Evolutionary conservation across 2,113 vertebrate species (phyloP).

Genomic region (Mustela lutreola): DNA sequence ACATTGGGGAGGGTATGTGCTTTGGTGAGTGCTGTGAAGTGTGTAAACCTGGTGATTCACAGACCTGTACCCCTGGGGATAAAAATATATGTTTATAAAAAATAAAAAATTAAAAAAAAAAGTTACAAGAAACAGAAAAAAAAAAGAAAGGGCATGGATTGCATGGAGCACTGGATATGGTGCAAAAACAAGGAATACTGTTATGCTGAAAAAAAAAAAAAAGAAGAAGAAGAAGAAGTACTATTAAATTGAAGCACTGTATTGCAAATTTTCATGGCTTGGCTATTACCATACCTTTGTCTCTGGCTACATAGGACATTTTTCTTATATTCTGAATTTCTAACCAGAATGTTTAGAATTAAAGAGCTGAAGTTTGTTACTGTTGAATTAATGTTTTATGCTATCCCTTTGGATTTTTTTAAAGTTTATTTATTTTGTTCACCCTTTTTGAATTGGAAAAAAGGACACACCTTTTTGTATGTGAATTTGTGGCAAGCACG

Average conservation of each 20-base stretch:
- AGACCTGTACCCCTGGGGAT: too few species aligned
- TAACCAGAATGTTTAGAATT: constrained; percentile 15
- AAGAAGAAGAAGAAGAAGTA: background rate
- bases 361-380: background rate
- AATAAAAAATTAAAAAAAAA: too few species aligned
- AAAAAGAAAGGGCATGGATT: too few species aligned
- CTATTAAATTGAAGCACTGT: background rate
- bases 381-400: background rate
- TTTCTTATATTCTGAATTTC: constrained; percentile 3
- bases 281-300: background rate
- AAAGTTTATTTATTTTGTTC: background rate
- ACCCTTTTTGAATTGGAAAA: constrained; percentile 70
- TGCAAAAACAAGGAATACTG: too few species aligned
- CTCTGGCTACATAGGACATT: background rate
- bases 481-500: background rate
- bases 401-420: background rate
- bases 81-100: too few species aligned
- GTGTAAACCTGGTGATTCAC: too few species aligned
- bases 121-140: too few species aligned
- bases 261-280: constrained; percentile 1
- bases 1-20: too few species aligned
- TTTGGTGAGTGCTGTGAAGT: too few species aligned
- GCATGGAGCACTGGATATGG: too few species aligned
- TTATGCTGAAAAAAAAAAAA: too few species aligned
- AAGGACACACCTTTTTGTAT: constrained; percentile 3